phyloP scores from a whole-genome alignment of 2,113 vertebrate genomes.

The Perccottus glenii region DNA sequence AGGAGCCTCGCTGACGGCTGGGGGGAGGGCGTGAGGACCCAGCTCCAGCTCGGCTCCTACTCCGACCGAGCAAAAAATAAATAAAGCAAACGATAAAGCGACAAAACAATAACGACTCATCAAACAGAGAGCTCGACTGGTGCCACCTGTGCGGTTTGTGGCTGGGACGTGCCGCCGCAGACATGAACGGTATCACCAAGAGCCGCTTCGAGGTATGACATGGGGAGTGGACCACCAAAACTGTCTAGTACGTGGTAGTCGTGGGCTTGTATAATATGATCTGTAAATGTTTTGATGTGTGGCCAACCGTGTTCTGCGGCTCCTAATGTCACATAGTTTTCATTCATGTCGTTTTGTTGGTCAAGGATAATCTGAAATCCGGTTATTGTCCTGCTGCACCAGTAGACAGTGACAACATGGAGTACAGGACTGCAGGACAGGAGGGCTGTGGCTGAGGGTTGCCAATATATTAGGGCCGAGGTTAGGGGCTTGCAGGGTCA shows the following conservation, averaged over 20 bases:
- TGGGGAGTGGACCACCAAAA: constrained; percentile 51
- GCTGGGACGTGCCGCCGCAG: constrained; percentile 74
- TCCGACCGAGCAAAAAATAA: constrained; percentile 51
- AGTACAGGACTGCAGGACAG: constrained; percentile 65
- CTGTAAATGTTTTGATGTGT: constrained; percentile 18
- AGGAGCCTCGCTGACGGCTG: constrained; percentile 69
- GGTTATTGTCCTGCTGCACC: constrained; percentile 67
- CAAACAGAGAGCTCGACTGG: constrained; percentile 49
- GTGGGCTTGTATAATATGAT: constrained; percentile 51
- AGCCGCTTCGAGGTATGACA: constrained; percentile 84
- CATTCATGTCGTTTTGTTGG: constrained; percentile 65
- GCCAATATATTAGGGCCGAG: constrained; percentile 57
- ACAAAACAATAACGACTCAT: constrained; percentile 66
- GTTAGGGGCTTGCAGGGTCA: constrained; percentile 48
- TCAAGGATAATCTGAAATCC: constrained; percentile 79
- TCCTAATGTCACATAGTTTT: constrained; percentile 61
- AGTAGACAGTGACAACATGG: constrained; percentile 69
- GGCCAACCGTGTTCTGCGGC: constrained; percentile 11
- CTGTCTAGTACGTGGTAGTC: constrained; percentile 58
- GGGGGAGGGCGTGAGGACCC: constrained; percentile 60
- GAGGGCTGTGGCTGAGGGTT: constrained; percentile 62
- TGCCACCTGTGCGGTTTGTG: constrained; percentile 42
- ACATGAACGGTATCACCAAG: constrained; percentile 86
- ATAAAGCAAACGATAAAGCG: constrained; percentile 41
- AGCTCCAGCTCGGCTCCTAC: constrained; percentile 61